Percentiles rank a stretch among this genome's conserved stretches.
Evolutionary conservation across 1,140 invertebrate species (phyloP).

Genomic region (Brachionus plicatilis): DNA sequence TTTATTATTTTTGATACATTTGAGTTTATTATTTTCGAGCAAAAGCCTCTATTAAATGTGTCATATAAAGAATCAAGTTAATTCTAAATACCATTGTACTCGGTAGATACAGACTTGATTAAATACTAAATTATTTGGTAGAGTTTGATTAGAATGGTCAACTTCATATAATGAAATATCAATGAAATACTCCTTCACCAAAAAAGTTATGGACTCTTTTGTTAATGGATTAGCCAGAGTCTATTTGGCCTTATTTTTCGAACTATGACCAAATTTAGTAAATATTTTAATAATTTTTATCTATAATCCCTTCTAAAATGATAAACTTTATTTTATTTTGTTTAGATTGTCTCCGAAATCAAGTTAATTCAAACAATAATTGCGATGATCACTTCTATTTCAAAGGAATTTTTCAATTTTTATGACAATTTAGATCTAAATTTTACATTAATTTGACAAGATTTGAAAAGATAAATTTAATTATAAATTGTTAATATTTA

Average conservation of each 20-base stretch:
- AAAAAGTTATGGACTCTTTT: background rate
- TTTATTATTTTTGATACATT: constrained; percentile 6
- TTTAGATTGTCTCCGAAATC: background rate
- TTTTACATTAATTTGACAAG: background rate
- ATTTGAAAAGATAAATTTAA: background rate
- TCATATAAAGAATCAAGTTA: background rate
- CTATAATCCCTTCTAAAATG: background rate
- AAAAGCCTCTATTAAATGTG: background rate
- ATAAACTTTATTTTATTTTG: background rate
- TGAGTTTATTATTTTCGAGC: background rate
- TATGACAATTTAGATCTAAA: background rate
- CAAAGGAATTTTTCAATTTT: background rate
- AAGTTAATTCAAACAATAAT: background rate
- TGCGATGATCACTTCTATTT: background rate
- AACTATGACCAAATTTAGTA: background rate
- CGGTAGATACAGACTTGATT: background rate
- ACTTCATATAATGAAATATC: background rate
- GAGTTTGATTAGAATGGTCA: background rate
- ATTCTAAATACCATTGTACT: background rate
- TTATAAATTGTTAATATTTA: background rate
- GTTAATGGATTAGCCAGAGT: background rate
- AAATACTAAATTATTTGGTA: background rate
- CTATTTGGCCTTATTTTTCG: background rate
- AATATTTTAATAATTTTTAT: background rate
- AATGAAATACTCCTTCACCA: background rate